A percentile compares a stretch with the other conserved stretches of the same genome.
These are phyloP conservation scores for Zelleria hepariella DNA, from an alignment of 2,888 invertebrate species.

Conservation along the genomic window DNA sequence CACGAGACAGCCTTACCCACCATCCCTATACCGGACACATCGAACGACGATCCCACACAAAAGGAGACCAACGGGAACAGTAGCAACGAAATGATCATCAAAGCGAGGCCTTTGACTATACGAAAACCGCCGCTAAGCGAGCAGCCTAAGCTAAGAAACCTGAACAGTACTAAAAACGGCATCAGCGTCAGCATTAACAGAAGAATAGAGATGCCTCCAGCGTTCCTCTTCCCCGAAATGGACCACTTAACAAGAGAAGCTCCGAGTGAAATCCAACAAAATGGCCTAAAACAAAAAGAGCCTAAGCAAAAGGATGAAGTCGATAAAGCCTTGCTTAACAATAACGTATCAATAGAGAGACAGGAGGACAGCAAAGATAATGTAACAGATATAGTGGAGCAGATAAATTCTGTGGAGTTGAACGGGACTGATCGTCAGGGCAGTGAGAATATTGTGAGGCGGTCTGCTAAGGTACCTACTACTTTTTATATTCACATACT, in stretches of 20 bases:
- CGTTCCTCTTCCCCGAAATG: constrained; percentile 84
- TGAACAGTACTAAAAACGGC: constrained; percentile 68
- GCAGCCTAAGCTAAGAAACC: constrained; percentile 80
- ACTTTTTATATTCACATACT: too few relatives aligned
- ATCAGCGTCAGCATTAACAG: constrained; percentile 79
- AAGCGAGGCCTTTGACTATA: constrained; percentile 87
- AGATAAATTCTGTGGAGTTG: constrained; percentile 63
- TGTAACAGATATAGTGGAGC: constrained; percentile 60
- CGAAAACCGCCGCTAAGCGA: constrained; percentile 87
- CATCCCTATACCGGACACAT: constrained; percentile 45
- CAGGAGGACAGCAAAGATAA: constrained; percentile 56
- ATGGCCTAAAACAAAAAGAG: constrained; percentile 45
- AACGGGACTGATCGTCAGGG: constrained; percentile 70
- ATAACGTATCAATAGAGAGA: constrained; percentile 44
- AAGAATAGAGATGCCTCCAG: constrained; percentile 86
- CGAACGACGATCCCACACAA: constrained; percentile 41
- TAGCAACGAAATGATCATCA: constrained; percentile 71
- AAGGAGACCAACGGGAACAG: constrained; percentile 58
- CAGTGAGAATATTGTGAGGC: constrained; percentile 71
- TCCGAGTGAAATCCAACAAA: constrained; percentile 31
- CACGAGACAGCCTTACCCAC: constrained; percentile 34
- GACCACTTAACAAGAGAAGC: constrained; percentile 73
- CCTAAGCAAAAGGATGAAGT: constrained; percentile 54
- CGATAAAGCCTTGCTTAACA: constrained; percentile 44
- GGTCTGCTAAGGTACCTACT: constrained; percentile 77